Evolutionary conservation across 2,888 invertebrate species (phyloP), one percentile per base, ranked within the genome.

Genomic region (Mythimna lalbum): DNA sequence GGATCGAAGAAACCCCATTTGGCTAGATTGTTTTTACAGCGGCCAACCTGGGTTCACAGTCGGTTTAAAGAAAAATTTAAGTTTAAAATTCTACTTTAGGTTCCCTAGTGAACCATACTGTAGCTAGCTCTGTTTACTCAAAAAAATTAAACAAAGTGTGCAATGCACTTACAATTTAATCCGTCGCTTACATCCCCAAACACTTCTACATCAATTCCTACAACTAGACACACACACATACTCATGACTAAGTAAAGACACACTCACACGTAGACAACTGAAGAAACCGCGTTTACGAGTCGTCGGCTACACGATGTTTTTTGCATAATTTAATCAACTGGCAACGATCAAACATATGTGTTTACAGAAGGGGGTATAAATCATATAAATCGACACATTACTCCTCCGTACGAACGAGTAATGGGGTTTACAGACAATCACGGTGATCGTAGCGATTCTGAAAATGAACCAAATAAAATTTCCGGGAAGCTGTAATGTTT

Each of bases 311-410:
- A 78, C 77, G 74, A 82, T 80, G 83, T 80, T 86, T 85, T 85
- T 86, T 86, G 86, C 83, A 86, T 86, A 86, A 86, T 86, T 82
- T 80, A 84, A 86, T 86, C 84, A 83, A 83, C 82, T 83, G 62
- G 72, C 63, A 72, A 72, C 77, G 80, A 81, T 80, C 85, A 83
- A 84, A 84, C 83, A 78, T 83, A 84, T 84, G 76, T 84, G 84
- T 83, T 84, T 85, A 85, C 81, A 78, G 81, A 80, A 78, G 71
- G 60, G 64, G 53, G 31, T 72, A 81, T 85, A 84, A 80, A 85
- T 86, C 86, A 86, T 86, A 86, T 70, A 86, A 86, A 86, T 86
- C 83, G 84, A 84, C 83, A 82, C 83, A 86, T 85, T 84, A 85
- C 84, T 85, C 73, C 78, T 74, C 72, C 64, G 69, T 72, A 78